These are phyloP conservation scores for Xerus inauris DNA, from an alignment of 2,113 vertebrate species.

Conservation along the genomic window DNA sequence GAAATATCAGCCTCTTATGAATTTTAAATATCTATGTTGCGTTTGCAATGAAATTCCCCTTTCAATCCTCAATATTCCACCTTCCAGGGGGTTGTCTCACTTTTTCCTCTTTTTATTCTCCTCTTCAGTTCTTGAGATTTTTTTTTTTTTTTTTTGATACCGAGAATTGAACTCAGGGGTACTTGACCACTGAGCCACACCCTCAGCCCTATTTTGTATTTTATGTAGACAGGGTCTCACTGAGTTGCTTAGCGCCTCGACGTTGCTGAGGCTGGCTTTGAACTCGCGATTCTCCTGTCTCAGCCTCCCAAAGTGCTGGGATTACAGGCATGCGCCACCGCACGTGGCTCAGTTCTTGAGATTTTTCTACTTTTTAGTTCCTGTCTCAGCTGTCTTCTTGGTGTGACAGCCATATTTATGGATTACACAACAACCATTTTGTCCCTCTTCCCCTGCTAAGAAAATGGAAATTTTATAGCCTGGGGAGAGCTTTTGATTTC, in stretches of 20 bases:
- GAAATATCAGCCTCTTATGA: background rate
- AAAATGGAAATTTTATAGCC: background rate
- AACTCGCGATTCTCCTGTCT: no score
- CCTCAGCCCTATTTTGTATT: no score
- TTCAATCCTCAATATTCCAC: background rate
- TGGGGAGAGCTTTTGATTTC: background rate
- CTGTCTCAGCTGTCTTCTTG: background rate
- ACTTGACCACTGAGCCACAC: no score
- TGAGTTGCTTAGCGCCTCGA: no score
- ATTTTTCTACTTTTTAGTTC: background rate
- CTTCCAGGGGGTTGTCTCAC: background rate
- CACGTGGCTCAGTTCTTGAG: background rate
- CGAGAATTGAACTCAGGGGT: no score
- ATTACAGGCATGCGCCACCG: no score
- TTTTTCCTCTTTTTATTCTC: background rate
- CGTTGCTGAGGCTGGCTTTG: no score
- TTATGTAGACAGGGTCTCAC: no score
- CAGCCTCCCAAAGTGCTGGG: no score
- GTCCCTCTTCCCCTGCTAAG: background rate
- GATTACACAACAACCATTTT: background rate
- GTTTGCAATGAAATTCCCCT: background rate
- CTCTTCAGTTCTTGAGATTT: background rate
- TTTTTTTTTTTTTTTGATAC: background rate
- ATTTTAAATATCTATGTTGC: background rate
- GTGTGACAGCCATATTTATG: background rate